Percentiles rank a stretch among this genome's conserved stretches.
These are phyloP conservation scores for Orthosia gothica DNA, from an alignment of 2,888 invertebrate genomes.

Conservation along the genomic window DNA sequence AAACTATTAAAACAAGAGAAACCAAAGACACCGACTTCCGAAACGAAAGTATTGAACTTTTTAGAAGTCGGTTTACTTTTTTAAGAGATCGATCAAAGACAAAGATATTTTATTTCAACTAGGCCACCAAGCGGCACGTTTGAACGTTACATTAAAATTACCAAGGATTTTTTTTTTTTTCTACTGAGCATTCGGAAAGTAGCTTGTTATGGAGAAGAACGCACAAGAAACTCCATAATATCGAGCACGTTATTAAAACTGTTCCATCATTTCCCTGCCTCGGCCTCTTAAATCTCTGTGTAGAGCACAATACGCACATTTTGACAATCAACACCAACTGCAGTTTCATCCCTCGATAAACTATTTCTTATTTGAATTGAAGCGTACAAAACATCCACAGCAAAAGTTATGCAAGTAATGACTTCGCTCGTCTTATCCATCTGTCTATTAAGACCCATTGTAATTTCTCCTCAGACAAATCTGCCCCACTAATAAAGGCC, in stretches of 20 bases:
- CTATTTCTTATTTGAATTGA: neutral
- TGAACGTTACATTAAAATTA: too few relatives aligned
- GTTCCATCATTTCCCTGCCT: neutral
- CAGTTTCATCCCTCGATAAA: neutral
- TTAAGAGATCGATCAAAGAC: too few relatives aligned
- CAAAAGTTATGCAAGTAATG: conserved; percentile 14
- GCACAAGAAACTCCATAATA: too few relatives aligned
- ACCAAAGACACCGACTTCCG: too few relatives aligned
- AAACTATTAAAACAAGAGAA: too few relatives aligned
- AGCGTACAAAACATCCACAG: neutral
- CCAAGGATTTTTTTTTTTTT: too few relatives aligned
- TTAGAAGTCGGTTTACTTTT: too few relatives aligned
- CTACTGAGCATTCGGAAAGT: too few relatives aligned
- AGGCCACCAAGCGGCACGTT: too few relatives aligned
- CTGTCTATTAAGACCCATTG: conserved; percentile 18
- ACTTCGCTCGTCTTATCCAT: conserved; percentile 1
- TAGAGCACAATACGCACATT: neutral
- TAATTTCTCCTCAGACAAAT: conserved; percentile 40
- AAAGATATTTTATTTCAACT: too few relatives aligned
- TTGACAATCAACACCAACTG: neutral
- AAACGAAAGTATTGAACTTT: too few relatives aligned
- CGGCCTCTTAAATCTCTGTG: neutral
- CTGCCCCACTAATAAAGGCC: conserved; percentile 34
- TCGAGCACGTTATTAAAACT: neutral
- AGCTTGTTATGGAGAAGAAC: too few relatives aligned